These are phyloP conservation scores for Steinernema carpocapsae DNA, from an alignment of 2,888 invertebrate genomes.

Conservation along the genomic window DNA sequence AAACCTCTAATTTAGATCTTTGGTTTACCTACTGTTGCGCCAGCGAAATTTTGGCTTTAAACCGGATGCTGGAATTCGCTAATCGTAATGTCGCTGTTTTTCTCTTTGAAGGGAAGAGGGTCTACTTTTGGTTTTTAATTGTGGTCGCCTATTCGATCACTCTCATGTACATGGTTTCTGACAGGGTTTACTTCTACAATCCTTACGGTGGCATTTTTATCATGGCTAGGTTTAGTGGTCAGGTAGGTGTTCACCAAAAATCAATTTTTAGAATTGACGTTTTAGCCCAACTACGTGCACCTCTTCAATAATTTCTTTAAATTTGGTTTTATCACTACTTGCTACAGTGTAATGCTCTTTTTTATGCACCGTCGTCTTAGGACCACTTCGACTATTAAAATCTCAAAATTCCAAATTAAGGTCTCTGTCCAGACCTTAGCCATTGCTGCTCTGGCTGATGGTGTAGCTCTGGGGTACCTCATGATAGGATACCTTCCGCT, in stretches of 20 bases:
- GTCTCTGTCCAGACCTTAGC: slow-evolving; percentile 1
- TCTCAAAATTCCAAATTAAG: not conserved
- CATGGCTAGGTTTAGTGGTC: not conserved
- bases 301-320: slow-evolving; percentile 11
- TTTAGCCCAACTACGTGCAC: not conserved
- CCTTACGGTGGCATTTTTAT: not conserved
- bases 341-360: not conserved
- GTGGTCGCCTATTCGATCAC: not conserved
- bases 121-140: not conserved
- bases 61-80: not conserved
- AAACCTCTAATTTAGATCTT: no score
- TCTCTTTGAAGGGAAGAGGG: slow-evolving; percentile 8
- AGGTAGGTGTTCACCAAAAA: not conserved
- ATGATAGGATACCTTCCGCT: not conserved
- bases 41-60: not conserved
- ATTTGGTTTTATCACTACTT: not conserved
- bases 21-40: slow-evolving; percentile 23
- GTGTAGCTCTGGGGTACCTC: not conserved
- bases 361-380: slow-evolving; percentile 4
- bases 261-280: not conserved
- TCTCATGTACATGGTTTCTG: not conserved
- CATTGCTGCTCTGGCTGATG: slow-evolving; percentile 7
- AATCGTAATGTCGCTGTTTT: not conserved
- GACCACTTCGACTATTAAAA: not conserved
- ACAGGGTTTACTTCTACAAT: slow-evolving; percentile 15